A percentile compares a stretch with the other conserved stretches of the same genome.
Conservation (phyloP, 2,113 vertebrate species). For the Ailuropoda melanoleuca region DNA sequence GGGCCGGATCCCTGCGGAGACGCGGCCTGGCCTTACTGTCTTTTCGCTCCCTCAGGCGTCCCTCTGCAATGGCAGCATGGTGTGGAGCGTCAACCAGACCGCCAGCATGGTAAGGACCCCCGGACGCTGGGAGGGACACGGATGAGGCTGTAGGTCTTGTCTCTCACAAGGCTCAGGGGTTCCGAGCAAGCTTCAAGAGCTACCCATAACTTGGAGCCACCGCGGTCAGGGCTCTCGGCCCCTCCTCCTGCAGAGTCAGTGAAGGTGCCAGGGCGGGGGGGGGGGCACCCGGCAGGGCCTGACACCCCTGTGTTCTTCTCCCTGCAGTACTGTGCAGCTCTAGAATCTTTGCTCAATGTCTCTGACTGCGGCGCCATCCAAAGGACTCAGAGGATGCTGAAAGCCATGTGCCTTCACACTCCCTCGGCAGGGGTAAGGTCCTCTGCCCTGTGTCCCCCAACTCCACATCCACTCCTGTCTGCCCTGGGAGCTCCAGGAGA, state of each 20-base stretch:
- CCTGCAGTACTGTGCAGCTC: constrained; percentile 56
- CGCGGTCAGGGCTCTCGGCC: accelerated
- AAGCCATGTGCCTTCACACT: background rate
- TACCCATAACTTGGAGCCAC: background rate
- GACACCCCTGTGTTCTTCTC: background rate
- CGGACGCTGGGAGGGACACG: accelerated
- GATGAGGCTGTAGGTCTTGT: background rate
- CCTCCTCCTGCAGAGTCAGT: background rate
- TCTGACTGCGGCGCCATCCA: constrained; percentile 51
- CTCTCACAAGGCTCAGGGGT: accelerated
- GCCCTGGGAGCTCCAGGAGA: background rate
- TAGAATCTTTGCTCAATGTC: constrained; percentile 54
- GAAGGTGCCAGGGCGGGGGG: background rate
- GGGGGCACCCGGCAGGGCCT: background rate
- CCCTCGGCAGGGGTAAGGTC: background rate
- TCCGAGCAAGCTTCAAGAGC: background rate
- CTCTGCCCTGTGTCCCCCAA: accelerated
- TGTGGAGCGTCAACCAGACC: constrained; percentile 56
- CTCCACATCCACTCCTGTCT: background rate
- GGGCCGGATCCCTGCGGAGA: background rate
- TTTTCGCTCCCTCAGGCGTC: background rate
- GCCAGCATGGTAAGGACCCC: constrained; percentile 27
- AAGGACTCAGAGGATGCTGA: constrained; percentile 47
- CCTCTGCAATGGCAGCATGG: constrained; percentile 72
- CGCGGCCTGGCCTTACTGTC: background rate